Conservation (phyloP, 2,113 vertebrate species). For the Aspidoscelis tigris region DNA sequence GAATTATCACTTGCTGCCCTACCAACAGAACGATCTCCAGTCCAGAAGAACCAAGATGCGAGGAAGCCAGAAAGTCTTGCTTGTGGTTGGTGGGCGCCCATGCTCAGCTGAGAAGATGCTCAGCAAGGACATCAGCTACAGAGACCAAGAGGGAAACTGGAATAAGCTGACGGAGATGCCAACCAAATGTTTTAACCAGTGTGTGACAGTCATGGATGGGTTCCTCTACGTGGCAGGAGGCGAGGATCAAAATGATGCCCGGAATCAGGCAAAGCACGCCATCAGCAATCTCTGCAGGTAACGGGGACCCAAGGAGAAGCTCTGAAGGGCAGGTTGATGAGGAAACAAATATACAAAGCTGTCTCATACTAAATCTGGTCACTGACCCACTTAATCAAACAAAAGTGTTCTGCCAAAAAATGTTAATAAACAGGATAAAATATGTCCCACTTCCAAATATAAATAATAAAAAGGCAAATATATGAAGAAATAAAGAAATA, state of each 20-base stretch:
- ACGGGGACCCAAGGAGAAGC: neutral
- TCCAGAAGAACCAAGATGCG: slow-evolving; percentile 80
- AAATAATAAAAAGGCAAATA: no score
- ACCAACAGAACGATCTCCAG: slow-evolving; percentile 85
- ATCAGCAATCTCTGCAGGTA: slow-evolving; percentile 85
- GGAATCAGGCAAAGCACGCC: slow-evolving; percentile 87
- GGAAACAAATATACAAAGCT: no score
- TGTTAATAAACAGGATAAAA: no score
- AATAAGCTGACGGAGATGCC: slow-evolving; percentile 84
- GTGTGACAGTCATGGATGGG: slow-evolving; percentile 86
- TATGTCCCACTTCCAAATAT: no score
- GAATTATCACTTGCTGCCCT: slow-evolving; percentile 89
- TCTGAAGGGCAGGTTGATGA: neutral
- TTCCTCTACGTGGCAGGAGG: slow-evolving; percentile 85
- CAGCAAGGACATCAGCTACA: slow-evolving; percentile 82
- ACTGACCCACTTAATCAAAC: no score
- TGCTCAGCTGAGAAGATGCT: slow-evolving; percentile 82
- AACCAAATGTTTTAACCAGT: slow-evolving; percentile 88
- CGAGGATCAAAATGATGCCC: slow-evolving; percentile 86
- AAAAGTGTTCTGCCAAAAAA: no score
- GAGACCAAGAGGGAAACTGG: slow-evolving; percentile 81
- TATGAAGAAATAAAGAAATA: no score
- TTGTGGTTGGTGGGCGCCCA: slow-evolving; percentile 79
- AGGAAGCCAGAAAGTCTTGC: slow-evolving; percentile 76
- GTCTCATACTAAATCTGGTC: no score